phyloP scores from a whole-genome alignment of 2,113 vertebrate genomes.

The Nicator chloris region DNA sequence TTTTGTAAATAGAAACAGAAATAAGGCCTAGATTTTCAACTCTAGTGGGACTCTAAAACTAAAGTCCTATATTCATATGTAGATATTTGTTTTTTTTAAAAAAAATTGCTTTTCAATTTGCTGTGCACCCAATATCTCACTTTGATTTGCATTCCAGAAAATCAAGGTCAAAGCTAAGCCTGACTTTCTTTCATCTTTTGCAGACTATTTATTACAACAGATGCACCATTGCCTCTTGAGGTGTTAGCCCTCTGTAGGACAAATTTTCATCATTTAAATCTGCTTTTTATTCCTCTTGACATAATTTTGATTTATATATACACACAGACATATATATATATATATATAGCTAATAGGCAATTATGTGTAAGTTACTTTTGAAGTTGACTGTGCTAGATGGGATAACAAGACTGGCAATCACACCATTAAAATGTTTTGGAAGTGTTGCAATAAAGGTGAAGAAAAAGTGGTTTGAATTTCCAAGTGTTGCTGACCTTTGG shows the following conservation, averaged over 20 bases:
- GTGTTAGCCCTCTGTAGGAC: not conserved
- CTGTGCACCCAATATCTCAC: not conserved
- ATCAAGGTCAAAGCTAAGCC: conserved; percentile 29
- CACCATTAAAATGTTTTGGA: not conserved
- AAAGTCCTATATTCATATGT: not conserved
- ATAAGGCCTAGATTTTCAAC: conserved; percentile 46
- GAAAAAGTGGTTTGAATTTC: not conserved
- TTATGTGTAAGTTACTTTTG: not conserved
- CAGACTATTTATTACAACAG: conserved; percentile 11
- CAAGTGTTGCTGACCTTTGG: not conserved
- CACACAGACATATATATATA: not conserved
- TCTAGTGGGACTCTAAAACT: not conserved
- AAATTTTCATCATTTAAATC: not conserved
- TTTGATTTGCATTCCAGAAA: conserved; percentile 29
- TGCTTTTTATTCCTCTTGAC: not conserved
- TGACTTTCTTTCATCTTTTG: conserved; percentile 33
- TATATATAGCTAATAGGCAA: not conserved
- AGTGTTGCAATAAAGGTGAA: not conserved
- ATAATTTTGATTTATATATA: not conserved
- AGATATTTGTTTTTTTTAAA: not conserved
- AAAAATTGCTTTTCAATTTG: not conserved
- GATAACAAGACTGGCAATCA: not conserved
- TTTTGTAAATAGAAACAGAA: conserved; percentile 49
- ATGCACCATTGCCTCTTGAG: not conserved
- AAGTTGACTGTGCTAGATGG: not conserved